phyloP scores from a whole-genome alignment of 2,113 vertebrate genomes.

The Phoxinus phoxinus region DNA sequence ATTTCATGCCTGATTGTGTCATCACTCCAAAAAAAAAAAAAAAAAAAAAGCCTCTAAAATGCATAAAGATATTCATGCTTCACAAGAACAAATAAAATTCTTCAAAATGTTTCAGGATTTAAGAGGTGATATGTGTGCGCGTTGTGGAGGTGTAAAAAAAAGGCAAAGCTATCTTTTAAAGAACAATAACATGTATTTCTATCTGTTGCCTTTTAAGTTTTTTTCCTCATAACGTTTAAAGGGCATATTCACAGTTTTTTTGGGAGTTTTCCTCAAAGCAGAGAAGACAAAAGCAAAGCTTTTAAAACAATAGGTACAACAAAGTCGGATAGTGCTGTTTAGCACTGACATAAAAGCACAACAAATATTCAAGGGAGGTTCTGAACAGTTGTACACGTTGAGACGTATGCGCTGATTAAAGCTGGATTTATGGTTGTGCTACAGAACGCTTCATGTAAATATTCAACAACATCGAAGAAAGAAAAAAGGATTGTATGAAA shows the following conservation, averaged over 20 bases:
- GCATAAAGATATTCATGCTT: constrained; percentile 32
- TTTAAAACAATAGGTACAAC: constrained; percentile 25
- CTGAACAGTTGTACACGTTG: neutral
- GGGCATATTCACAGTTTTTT: constrained; percentile 56
- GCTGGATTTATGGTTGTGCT: constrained; percentile 26
- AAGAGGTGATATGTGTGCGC: neutral
- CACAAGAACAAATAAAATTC: constrained; percentile 18
- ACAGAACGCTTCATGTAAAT: constrained; percentile 12
- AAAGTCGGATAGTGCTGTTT: constrained; percentile 14
- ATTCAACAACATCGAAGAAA: neutral
- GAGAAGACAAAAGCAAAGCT: neutral
- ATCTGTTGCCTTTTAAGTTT: constrained; percentile 18
- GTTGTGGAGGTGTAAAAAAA: constrained; percentile 16
- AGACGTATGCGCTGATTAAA: constrained; percentile 8
- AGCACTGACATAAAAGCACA: constrained; percentile 23
- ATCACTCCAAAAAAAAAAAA: neutral
- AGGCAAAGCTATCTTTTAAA: neutral
- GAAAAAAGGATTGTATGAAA: neutral
- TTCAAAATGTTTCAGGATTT: constrained; percentile 24
- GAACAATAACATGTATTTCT: neutral
- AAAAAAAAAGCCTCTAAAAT: neutral
- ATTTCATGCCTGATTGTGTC: constrained; percentile 10
- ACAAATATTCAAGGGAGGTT: constrained; percentile 25
- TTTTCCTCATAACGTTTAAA: constrained; percentile 35
- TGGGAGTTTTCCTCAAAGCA: constrained; percentile 8